These are phyloP conservation scores for Pomacea maculata DNA, from an alignment of 1,140 invertebrate genomes.

Conservation along the genomic window DNA sequence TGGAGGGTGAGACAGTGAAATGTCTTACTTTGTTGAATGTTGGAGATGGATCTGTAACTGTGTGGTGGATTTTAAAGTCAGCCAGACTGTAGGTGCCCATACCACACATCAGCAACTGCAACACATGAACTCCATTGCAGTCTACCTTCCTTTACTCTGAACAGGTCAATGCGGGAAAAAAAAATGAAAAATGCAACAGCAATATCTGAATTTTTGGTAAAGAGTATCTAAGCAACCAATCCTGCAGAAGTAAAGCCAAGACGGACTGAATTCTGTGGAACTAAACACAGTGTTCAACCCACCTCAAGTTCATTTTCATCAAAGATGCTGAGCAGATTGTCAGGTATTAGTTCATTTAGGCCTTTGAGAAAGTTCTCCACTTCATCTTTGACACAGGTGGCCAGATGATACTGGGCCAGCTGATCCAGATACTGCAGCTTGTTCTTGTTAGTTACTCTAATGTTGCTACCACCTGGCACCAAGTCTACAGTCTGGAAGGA, in stretches of 20 bases:
- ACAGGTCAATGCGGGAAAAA: no score
- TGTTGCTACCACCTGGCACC: constrained; percentile 77
- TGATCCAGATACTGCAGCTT: constrained; percentile 88
- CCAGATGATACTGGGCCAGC: constrained; percentile 87
- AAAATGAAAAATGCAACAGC: background rate
- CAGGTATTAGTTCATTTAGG: constrained; percentile 89
- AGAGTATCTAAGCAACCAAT: background rate
- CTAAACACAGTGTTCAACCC: constrained; percentile 37
- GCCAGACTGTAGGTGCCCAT: constrained; percentile 91
- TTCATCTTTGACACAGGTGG: constrained; percentile 82
- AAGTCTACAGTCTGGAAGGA: constrained; percentile 73
- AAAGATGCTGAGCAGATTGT: constrained; percentile 92
- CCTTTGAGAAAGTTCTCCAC: constrained; percentile 89
- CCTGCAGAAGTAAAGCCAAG: background rate
- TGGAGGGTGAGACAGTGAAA: background rate
- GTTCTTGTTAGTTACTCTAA: constrained; percentile 78
- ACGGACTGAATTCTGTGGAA: background rate
- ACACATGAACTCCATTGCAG: background rate
- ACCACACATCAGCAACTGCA: constrained; percentile 87
- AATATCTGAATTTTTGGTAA: background rate
- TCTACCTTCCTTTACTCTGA: no score
- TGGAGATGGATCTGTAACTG: constrained; percentile 82
- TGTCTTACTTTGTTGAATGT: constrained; percentile 77
- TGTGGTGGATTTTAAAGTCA: constrained; percentile 88
- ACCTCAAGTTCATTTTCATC: constrained; percentile 97